These are phyloP conservation scores for Phania funesta DNA, from an alignment of 2,888 invertebrate genomes.

Conservation along the genomic window DNA sequence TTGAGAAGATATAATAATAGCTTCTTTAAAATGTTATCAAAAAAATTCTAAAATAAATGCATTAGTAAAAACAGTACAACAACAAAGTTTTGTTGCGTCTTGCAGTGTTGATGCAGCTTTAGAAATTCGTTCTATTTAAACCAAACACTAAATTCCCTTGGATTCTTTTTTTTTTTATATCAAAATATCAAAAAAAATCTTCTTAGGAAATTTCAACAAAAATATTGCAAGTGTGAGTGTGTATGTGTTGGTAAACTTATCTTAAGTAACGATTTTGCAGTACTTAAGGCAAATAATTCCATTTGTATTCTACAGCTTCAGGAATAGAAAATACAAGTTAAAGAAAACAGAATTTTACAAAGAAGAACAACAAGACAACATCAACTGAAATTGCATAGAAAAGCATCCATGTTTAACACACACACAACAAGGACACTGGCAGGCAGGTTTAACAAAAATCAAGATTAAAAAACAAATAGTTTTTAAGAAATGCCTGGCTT, in stretches of 20 bases:
- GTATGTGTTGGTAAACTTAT: conserved; percentile 4
- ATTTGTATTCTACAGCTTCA: conserved; percentile 18
- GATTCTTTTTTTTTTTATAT: conserved; percentile 35
- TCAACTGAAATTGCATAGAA: conserved; percentile 7
- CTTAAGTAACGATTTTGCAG: conserved; percentile 53
- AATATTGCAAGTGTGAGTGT: not conserved
- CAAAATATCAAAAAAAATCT: conserved; percentile 29
- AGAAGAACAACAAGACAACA: not conserved
- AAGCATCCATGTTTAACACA: conserved; percentile 16
- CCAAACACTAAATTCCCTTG: conserved; percentile 13
- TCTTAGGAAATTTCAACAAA: not conserved
- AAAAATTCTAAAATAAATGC: conserved; percentile 47
- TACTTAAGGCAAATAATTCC: conserved; percentile 52
- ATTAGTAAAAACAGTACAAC: conserved; percentile 40
- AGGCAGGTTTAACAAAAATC: not conserved
- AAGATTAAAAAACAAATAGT: conserved; percentile 19
- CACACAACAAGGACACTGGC: conserved; percentile 23
- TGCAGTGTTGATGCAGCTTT: conserved; percentile 51
- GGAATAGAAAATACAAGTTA: not conserved
- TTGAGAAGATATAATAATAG: conserved; percentile 13
- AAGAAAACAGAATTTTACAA: not conserved
- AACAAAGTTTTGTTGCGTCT: not conserved
- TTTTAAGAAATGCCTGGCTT: not conserved
- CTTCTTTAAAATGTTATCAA: not conserved
- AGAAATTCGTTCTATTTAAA: conserved; percentile 27